Evolutionary conservation across 1,140 invertebrate genomes (phyloP).

Genomic region (Cyclargus thomasi): DNA sequence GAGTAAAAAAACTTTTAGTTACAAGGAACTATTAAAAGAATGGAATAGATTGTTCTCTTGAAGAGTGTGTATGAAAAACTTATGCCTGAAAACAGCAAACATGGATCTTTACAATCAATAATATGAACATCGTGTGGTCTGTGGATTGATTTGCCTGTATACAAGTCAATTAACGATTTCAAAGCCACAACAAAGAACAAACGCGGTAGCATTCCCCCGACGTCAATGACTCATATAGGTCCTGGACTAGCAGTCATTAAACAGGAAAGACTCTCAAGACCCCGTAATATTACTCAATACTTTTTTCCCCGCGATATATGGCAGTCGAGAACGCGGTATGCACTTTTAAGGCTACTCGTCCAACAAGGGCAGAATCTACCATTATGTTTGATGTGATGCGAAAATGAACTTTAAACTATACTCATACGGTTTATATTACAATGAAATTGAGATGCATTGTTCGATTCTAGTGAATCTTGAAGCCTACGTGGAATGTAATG

Average conservation of each 20-base stretch:
- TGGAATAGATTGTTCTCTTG: too few species aligned
- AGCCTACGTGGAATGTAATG: slow-evolving; percentile 4
- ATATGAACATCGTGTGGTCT: too few species aligned
- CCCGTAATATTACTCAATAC: slow-evolving; percentile 28
- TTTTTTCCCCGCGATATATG: slow-evolving; percentile 36
- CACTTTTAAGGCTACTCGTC: slow-evolving; percentile 59
- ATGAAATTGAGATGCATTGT: not conserved
- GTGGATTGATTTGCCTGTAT: too few species aligned
- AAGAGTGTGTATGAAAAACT: too few species aligned
- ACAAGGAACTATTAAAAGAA: too few species aligned
- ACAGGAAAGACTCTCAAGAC: slow-evolving; percentile 14
- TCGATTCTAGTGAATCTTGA: slow-evolving; percentile 13
- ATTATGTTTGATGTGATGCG: slow-evolving; percentile 14
- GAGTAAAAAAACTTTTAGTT: too few species aligned
- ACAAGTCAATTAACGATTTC: not conserved
- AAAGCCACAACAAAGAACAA: not conserved
- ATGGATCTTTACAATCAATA: too few species aligned
- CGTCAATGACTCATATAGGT: not conserved
- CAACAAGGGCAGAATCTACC: slow-evolving; percentile 33
- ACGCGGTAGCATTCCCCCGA: not conserved
- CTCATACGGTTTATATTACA: not conserved
- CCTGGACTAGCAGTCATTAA: not conserved
- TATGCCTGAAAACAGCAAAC: too few species aligned
- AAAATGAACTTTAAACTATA: slow-evolving; percentile 16
- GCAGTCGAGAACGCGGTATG: slow-evolving; percentile 57